A percentile compares a stretch with the other conserved stretches of the same genome.
Conservation (phyloP, 2,888 invertebrate genomes). For the Acanthosepion lycidas region DNA sequence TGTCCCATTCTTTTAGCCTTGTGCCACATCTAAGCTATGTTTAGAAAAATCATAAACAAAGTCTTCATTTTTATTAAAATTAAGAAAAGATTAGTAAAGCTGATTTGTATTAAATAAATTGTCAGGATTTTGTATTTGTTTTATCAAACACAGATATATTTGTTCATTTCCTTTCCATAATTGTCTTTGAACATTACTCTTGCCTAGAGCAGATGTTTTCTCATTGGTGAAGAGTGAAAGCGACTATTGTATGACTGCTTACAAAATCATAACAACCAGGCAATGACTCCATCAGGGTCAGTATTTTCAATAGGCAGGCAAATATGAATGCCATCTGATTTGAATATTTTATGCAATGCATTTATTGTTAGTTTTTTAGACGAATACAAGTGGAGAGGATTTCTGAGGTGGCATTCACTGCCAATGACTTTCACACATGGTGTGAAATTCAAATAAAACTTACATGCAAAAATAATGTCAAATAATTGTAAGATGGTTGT, state of each 20-base stretch:
- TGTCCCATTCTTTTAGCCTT: too few species aligned
- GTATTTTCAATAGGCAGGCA: neutral
- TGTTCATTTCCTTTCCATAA: neutral
- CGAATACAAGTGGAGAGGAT: neutral
- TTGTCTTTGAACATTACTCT: neutral
- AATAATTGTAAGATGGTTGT: neutral
- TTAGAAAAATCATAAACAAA: too few species aligned
- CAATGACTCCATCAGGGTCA: neutral
- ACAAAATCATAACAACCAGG: neutral
- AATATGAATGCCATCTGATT: neutral
- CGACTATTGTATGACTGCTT: neutral
- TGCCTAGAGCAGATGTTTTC: neutral
- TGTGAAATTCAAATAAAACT: neutral
- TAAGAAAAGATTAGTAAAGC: neutral
- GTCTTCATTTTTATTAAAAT: neutral
- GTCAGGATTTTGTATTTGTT: neutral
- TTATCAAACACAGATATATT: neutral
- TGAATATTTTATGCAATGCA: neutral
- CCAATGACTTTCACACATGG: too few species aligned
- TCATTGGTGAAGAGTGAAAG: neutral
- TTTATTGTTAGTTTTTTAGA: neutral
- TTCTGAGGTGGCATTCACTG: neutral
- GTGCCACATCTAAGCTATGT: too few species aligned
- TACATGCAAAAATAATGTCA: neutral
- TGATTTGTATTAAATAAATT: neutral